These are phyloP conservation scores for Platanista minor DNA, from an alignment of 2,113 vertebrate genomes.

Conservation along the genomic window DNA sequence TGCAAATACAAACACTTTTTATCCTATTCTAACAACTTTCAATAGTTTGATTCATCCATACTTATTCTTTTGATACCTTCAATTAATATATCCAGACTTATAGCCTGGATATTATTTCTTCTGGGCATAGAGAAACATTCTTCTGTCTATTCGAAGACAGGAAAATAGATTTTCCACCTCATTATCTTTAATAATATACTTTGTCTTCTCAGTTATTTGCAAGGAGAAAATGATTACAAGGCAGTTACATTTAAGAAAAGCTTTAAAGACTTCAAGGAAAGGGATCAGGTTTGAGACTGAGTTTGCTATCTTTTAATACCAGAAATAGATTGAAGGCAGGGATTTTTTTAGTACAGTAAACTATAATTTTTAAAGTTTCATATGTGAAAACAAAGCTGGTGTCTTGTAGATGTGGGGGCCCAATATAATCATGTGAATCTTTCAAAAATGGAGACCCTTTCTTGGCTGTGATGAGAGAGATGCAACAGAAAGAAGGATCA, in stretches of 20 bases:
- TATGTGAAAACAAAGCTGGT: not conserved
- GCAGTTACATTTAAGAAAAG: not conserved
- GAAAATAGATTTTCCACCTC: slow-evolving; percentile 6
- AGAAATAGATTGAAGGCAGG: not conserved
- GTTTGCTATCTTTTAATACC: not conserved
- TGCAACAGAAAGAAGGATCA: not conserved
- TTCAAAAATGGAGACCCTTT: not conserved
- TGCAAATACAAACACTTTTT: not conserved
- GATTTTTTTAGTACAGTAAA: not conserved
- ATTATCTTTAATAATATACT: not conserved
- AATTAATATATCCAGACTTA: not conserved
- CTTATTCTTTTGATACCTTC: not conserved
- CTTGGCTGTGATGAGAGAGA: not conserved
- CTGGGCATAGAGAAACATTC: not conserved
- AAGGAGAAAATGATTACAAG: not conserved
- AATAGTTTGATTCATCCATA: not conserved
- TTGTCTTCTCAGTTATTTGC: slow-evolving; percentile 1
- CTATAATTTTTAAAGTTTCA: not conserved
- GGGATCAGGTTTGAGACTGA: not conserved
- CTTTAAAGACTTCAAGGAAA: not conserved
- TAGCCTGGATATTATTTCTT: not conserved
- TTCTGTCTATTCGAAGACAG: not conserved
- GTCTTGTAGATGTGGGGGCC: not conserved
- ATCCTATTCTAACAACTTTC: not conserved
- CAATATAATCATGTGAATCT: not conserved